Evolutionary conservation across 2,888 invertebrate species (phyloP).

Genomic region (Tenthredo livida): DNA sequence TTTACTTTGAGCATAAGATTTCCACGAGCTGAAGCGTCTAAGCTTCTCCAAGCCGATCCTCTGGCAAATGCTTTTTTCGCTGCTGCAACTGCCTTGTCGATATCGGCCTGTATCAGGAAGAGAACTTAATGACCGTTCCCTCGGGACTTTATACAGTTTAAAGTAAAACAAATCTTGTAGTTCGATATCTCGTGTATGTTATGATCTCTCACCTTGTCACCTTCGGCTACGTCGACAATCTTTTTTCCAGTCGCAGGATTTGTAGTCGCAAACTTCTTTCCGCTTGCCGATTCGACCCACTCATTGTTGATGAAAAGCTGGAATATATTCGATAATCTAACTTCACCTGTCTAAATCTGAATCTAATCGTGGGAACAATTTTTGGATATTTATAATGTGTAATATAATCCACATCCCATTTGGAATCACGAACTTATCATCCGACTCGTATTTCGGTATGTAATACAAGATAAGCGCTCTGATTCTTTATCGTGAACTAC

Average conservation of each 20-base stretch:
- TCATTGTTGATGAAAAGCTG: slow-evolving; percentile 75
- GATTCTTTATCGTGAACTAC: not conserved
- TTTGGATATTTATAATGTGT: not conserved
- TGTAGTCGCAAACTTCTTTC: slow-evolving; percentile 81
- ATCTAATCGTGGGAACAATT: not conserved
- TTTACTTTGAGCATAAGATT: slow-evolving; percentile 62
- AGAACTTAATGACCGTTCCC: not conserved
- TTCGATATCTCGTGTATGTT: not conserved
- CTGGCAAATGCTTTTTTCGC: slow-evolving; percentile 80
- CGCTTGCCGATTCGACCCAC: slow-evolving; percentile 79
- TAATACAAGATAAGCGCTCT: not conserved
- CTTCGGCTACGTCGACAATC: slow-evolving; percentile 80
- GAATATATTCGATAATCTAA: not conserved
- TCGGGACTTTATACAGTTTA: not conserved
- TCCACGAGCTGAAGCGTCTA: slow-evolving; percentile 81
- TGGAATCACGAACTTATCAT: not conserved
- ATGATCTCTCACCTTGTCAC: slow-evolving; percentile 77
- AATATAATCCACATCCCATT: not conserved
- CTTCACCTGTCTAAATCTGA: not conserved
- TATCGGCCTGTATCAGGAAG: slow-evolving; percentile 75
- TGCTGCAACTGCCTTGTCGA: slow-evolving; percentile 79
- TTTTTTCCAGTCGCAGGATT: slow-evolving; percentile 81
- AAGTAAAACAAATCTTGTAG: not conserved
- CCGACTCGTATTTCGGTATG: not conserved
- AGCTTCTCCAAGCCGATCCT: slow-evolving; percentile 79